A percentile compares a stretch with the other conserved stretches of the same genome.
Conservation (phyloP, 2,888 invertebrate genomes). For the Oegoconia quadripuncta region DNA sequence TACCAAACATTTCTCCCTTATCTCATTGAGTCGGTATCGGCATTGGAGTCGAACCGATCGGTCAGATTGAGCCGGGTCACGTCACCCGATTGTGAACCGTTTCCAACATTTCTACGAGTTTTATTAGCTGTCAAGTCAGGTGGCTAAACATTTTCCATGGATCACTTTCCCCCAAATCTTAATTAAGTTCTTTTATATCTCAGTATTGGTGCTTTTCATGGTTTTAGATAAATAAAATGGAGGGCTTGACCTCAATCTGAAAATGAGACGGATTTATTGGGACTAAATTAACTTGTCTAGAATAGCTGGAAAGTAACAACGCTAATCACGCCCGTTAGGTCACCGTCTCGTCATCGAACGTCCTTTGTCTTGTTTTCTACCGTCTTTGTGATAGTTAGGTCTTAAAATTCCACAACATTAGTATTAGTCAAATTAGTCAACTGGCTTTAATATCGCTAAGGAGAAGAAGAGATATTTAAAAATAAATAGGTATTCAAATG, state of each 20-base stretch:
- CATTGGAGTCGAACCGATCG: constrained; percentile 39
- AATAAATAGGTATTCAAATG: too few species aligned
- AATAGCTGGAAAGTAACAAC: too few species aligned
- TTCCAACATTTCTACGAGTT: constrained; percentile 47
- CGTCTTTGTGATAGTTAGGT: too few species aligned
- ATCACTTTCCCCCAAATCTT: neutral
- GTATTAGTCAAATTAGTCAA: too few species aligned
- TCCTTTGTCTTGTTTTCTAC: too few species aligned
- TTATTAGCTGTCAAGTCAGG: constrained; percentile 52
- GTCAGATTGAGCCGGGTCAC: constrained; percentile 55
- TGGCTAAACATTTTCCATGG: neutral
- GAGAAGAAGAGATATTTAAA: too few species aligned
- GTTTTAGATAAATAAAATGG: neutral
- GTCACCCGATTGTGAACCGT: constrained; percentile 39
- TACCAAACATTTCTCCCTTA: constrained; percentile 30
- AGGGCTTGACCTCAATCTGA: neutral
- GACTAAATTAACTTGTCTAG: too few species aligned
- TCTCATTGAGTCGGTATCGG: constrained; percentile 31
- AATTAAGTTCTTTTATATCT: neutral
- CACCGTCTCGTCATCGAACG: too few species aligned
- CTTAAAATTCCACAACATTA: too few species aligned
- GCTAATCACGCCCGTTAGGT: too few species aligned
- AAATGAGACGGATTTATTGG: neutral
- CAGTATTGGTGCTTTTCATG: neutral
- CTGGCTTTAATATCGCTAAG: too few species aligned